Conservation (phyloP, 64 coral and sea anemone species). For the Catalaphyllia jardinei region DNA sequence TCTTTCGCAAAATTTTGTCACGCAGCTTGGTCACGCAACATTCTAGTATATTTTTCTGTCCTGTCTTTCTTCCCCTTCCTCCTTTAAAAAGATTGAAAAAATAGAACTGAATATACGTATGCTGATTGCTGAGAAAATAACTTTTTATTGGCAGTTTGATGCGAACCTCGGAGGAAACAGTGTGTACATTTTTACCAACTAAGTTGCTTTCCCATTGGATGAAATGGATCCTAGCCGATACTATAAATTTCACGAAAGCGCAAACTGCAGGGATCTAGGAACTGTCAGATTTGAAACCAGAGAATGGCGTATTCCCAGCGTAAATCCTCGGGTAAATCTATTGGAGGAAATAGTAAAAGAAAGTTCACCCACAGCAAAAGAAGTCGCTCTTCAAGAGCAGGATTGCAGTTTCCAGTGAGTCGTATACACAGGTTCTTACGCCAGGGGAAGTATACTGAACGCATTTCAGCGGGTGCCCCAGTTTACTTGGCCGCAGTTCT, state of each 20-base stretch:
- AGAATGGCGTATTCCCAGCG: too few relatives aligned
- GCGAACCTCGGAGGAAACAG: background rate
- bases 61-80: too few relatives aligned
- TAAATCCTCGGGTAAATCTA: background rate
- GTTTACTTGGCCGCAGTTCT: background rate
- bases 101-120: too few relatives aligned
- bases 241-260: background rate
- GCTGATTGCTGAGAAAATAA: background rate
- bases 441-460: background rate
- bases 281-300: too few relatives aligned
- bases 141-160: background rate
- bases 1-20: background rate
- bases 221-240: background rate
- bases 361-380: too few relatives aligned
- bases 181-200: background rate
- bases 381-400: background rate
- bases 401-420: background rate
- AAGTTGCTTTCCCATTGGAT: background rate
- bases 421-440: background rate
- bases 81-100: too few relatives aligned
- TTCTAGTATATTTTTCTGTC: background rate
- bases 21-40: background rate
- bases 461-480: background rate
- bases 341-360: background rate
- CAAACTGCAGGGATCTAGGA: too few relatives aligned